Percentiles rank a stretch among this genome's conserved stretches.
phyloP scores from a whole-genome alignment of 1,140 invertebrate genomes.

The Samia ricini region DNA sequence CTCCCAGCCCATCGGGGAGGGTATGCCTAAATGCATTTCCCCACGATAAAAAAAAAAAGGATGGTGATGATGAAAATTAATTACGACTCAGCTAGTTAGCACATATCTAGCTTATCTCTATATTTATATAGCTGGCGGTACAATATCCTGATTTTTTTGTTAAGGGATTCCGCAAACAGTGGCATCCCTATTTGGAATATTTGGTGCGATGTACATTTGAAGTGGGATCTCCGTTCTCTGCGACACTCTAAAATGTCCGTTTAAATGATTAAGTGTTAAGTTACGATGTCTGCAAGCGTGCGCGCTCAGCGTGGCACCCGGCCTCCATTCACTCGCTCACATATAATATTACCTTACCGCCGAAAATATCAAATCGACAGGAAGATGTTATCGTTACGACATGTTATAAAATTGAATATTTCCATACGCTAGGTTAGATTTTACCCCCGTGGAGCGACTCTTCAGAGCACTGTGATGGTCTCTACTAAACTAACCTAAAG shows the following conservation, averaged over 20 bases:
- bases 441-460: constrained; percentile 48
- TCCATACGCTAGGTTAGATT: constrained; percentile 58
- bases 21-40: too few species aligned
- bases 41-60: too few species aligned
- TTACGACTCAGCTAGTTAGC: too few species aligned
- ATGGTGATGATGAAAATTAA: too few species aligned
- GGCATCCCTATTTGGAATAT: not conserved
- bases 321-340: constrained; percentile 53
- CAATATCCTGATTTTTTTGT: not conserved
- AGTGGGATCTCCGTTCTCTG: constrained; percentile 1
- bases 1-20: too few species aligned
- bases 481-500: constrained; percentile 7
- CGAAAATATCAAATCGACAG: constrained; percentile 76
- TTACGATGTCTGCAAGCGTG: constrained; percentile 55
- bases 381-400: constrained; percentile 65
- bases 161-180: not conserved
- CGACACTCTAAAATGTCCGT: constrained; percentile 59
- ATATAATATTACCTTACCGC: constrained; percentile 71
- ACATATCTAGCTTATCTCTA: not conserved
- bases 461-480: constrained; percentile 38
- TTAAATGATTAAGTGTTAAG: constrained; percentile 74
- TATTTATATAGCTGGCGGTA: not conserved
- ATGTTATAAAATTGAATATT: constrained; percentile 77
- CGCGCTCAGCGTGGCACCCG: constrained; percentile 59
- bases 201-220: not conserved